Conservation (phyloP, 2,888 invertebrate genomes). For the Patella ulyssiponensis region DNA sequence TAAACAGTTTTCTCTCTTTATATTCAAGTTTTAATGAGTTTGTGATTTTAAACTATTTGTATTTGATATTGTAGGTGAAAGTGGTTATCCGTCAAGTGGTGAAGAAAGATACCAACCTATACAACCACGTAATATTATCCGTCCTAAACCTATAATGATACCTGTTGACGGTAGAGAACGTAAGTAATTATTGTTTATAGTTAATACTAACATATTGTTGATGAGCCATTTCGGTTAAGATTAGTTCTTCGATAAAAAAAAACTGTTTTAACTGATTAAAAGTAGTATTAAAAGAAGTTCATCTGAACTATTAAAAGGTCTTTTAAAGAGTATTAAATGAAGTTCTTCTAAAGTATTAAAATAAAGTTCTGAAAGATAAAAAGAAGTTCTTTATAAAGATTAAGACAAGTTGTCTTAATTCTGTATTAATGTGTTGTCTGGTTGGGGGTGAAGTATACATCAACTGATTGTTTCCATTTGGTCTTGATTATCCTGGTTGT, state of each 20-base stretch:
- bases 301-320: no score
- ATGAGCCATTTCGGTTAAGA: background rate
- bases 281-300: slow-evolving; percentile 33
- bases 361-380: no score
- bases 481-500: slow-evolving; percentile 35
- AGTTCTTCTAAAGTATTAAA: no score
- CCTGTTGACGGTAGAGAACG: slow-evolving; percentile 79
- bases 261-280: slow-evolving; percentile 15
- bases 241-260: background rate
- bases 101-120: slow-evolving; percentile 54
- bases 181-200: slow-evolving; percentile 73
- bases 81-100: slow-evolving; percentile 48
- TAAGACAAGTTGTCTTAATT: no score
- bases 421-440: no score
- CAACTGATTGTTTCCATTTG: no score
- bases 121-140: slow-evolving; percentile 53
- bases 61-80: slow-evolving; percentile 31
- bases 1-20: no score
- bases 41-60: no score
- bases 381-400: no score
- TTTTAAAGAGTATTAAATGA: no score
- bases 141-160: slow-evolving; percentile 79
- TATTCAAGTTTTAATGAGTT: no score
- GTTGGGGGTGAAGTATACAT: no score
- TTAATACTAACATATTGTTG: background rate